Evolutionary conservation across 1,140 invertebrate genomes (phyloP), one percentile per base, ranked within the genome.

Genomic region (Drosophila yakuba): DNA sequence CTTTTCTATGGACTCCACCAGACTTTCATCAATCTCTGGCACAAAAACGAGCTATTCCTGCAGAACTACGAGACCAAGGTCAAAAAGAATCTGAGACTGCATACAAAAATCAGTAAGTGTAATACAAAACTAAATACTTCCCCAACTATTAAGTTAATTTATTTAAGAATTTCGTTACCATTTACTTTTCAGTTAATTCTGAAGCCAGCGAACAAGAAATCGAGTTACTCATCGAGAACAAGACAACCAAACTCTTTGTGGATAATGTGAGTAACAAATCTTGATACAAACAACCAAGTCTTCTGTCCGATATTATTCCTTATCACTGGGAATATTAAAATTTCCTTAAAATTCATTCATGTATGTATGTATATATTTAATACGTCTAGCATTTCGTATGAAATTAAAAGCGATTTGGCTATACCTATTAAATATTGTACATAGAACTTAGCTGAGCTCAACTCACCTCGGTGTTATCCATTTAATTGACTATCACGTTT

Each of bases 1-100:
- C 58, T 92, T 0, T 92, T 92, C 48, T 92, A 92, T 54, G 91
- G 90, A 1, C 80, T 92, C 2, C 80, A 91, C n/a, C 89, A 92
- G 58, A 83, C 81, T 11, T 92, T 83, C 11, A 82, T 92, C 6
- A 83, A 89, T 74, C 77, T 92, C 4, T 92, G 91, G 91, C 86
- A 78, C n/a, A 81, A 74, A 48, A 92, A 92, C 50, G 91, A 92
- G 39, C 25, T 72, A n/a, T 92, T 92, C 38, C 62, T 92, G 50
- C 82, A 90, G 32, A 75, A 79, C 41, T 92, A 91, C 43, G 91
- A 92, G 59, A 36, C 47, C 0, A 91, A 91, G 39, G 54, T 92
- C 0, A 92, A 92, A 43, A 92, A 92, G 44, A 90, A 90, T 56
- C 61, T 92, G 73, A 80, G 82, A 15, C 44, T 90, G 54, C 91